A percentile compares a stretch with the other conserved stretches of the same genome.
Evolutionary conservation across 2,113 vertebrate species (phyloP).

Genomic region (human): GRCh38 chr6:161563501-161564000

Average conservation of each 20-base stretch:
- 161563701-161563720: not conserved
- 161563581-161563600: not conserved
- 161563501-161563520: not conserved
- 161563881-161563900: not conserved
- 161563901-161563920: not conserved
- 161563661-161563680: slow-evolving; percentile 12
- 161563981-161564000: not conserved
- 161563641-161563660: not conserved
- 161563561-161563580: not conserved
- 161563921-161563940: not conserved
- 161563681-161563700: not conserved
- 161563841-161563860: not conserved
- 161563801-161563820: not conserved
- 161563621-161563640: not conserved
- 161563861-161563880: not conserved
- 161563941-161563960: not conserved
- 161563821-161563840: not conserved
- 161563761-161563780: not conserved
- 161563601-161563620: not conserved
- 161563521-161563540: not conserved
- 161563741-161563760: not conserved
- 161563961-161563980: not conserved
- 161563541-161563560: not conserved
- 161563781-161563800: not conserved
- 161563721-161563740: not conserved